These are phyloP conservation scores for Pterois miles DNA, from an alignment of 2,797 vertebrate genomes.

Conservation along the genomic window DNA sequence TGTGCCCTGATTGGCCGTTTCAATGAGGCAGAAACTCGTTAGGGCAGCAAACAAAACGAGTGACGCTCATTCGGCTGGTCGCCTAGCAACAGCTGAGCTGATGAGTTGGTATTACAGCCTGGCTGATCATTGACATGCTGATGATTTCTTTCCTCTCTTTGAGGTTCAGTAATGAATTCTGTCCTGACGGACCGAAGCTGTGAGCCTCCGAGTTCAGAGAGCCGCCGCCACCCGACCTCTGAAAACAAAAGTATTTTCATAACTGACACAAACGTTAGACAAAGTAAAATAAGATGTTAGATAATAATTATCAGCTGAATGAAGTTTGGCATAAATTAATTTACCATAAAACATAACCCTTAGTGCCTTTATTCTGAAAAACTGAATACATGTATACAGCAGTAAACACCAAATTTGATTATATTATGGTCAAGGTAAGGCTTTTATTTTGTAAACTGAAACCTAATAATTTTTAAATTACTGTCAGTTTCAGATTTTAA, in stretches of 20 bases:
- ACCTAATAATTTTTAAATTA: no score
- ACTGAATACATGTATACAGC: no score
- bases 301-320: background rate
- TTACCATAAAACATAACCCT: no score
- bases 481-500: no score
- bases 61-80: slow-evolving; percentile 38
- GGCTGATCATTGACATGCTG: slow-evolving; percentile 64
- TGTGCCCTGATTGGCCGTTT: slow-evolving; percentile 34
- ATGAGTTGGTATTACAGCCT: slow-evolving; percentile 3
- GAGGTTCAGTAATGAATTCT: slow-evolving; percentile 13
- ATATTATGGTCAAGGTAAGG: no score
- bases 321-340: background rate
- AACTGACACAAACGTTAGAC: background rate
- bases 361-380: no score
- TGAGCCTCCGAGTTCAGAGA: background rate
- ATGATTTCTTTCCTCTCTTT: slow-evolving; percentile 51
- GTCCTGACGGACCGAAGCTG: no score
- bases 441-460: no score
- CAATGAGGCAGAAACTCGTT: slow-evolving; percentile 15
- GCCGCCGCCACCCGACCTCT: background rate
- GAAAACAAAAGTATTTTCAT: background rate
- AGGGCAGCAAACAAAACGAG: slow-evolving; percentile 31
- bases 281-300: background rate
- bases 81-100: slow-evolving; percentile 53
- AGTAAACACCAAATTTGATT: no score